Conservation (phyloP, 2,113 vertebrate species). For the Protobothrops mucrosquamatus region DNA sequence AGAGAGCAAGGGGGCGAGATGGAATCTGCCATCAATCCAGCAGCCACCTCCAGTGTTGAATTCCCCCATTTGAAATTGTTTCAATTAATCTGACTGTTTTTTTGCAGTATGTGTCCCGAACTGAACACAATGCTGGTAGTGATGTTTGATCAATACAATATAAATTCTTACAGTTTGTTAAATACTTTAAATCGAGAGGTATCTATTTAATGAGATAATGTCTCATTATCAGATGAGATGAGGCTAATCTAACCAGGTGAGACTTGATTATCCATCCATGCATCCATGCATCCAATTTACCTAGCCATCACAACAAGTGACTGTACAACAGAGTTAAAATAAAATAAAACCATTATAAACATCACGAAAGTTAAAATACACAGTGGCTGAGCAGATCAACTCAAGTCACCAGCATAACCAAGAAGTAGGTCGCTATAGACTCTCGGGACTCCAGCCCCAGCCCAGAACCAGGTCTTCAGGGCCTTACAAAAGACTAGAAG, state of each 20-base stretch:
- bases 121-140: background rate
- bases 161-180: background rate
- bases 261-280: background rate
- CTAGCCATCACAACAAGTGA: background rate
- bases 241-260: background rate
- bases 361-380: background rate
- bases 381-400: background rate
- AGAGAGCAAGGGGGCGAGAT: too few species aligned
- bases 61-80: background rate
- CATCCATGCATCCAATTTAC: background rate
- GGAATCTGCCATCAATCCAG: too few species aligned
- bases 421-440: background rate
- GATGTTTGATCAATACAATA: background rate
- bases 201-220: background rate
- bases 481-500: background rate
- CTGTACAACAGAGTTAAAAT: background rate
- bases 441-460: background rate
- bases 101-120: background rate
- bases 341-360: background rate
- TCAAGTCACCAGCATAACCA: background rate
- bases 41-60: too few species aligned
- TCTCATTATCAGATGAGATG: background rate
- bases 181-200: background rate
- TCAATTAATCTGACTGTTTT: background rate
- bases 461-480: background rate